A percentile compares a stretch with the other conserved stretches of the same genome.
phyloP scores from a whole-genome alignment of 2,797 vertebrate genomes.

The Carapus acus region DNA sequence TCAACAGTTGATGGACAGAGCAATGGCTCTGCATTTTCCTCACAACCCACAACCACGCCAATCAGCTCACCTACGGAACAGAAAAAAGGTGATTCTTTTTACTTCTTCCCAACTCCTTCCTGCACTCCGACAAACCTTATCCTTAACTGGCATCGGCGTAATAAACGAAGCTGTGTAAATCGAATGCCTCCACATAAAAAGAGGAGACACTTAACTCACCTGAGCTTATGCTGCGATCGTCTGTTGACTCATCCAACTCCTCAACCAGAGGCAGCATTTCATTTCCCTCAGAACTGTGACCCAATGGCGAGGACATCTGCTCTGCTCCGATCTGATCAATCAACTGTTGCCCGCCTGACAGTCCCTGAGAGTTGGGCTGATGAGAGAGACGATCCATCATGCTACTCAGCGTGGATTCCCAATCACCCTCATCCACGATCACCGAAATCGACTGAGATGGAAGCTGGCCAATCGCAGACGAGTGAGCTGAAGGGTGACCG shows the following conservation, averaged over 20 bases:
- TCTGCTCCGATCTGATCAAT: constrained; percentile 17
- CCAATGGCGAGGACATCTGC: constrained; percentile 34
- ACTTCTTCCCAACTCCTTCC: no score
- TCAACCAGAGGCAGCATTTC: constrained; percentile 48
- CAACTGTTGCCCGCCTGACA: constrained; percentile 29
- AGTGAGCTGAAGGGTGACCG: constrained; percentile 53
- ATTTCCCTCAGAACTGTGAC: constrained; percentile 36
- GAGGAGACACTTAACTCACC: constrained; percentile 30
- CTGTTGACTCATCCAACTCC: constrained; percentile 53
- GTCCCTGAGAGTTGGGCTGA: constrained; percentile 31
- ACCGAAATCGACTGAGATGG: neutral
- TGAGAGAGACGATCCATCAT: constrained; percentile 49
- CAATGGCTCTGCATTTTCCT: neutral
- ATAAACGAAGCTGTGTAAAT: no score
- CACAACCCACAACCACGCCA: neutral
- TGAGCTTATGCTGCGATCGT: constrained; percentile 36
- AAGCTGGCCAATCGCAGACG: constrained; percentile 45
- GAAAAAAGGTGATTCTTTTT: neutral
- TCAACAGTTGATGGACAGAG: no score
- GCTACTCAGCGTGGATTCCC: constrained; percentile 52
- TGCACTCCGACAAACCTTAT: no score
- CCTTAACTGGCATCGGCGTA: no score
- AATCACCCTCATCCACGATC: constrained; percentile 25
- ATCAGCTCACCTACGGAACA: constrained; percentile 28
- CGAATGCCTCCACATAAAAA: no score